Evolutionary conservation across 1,140 invertebrate genomes (phyloP), one percentile per base, ranked within the genome.

Genomic region (Nasonia longicornis): DNA sequence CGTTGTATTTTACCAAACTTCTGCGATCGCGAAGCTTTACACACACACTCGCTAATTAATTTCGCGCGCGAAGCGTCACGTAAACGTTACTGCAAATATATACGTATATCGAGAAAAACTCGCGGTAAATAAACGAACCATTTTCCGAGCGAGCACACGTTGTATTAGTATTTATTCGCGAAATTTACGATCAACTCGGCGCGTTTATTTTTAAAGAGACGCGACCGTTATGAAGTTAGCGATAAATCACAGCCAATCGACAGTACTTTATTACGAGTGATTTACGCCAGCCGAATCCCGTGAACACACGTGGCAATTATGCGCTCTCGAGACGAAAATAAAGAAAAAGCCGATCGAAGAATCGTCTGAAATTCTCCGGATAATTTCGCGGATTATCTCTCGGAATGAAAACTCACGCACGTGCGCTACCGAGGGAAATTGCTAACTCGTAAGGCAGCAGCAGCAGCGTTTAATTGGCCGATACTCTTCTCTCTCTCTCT

Each of bases 41-140:
- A 16, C 16, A 16, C 16, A 58, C 20, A 58, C 52, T 58, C 52
- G 52, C 52, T 58, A 58, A 58, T 58, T 58, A 58, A 58, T 58
- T 58, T 58, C 35, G 3, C 16, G n/a, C 35, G 26, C 26, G 26
- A 22, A 14, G 31, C 16, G 7, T 72, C 38, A 72, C 70, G 70
- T 72, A 72, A 72, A 42, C 16, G 63, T 35, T 79, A 58, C 14
- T 3, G 26, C 26, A 22, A 83, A 82, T 26, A 26, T 26, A 26
- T 26, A 26, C 26, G 26, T 26, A 66, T 66, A 22, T 66, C 8
- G n/a, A 29, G 26, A 66, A 26, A 66, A 66, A 66, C 7, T 29
- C 26, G 64, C 26, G 64, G 3, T 29, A 31, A 29, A 67, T 29
- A 67, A 2, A 29, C 29, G 12, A 26, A 22, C 35, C 8, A 71